Percentiles rank a stretch among this genome's conserved stretches.
These are phyloP conservation scores for Hipparchia sbordonii DNA, from an alignment of 2,888 invertebrate species.

Conservation along the genomic window DNA sequence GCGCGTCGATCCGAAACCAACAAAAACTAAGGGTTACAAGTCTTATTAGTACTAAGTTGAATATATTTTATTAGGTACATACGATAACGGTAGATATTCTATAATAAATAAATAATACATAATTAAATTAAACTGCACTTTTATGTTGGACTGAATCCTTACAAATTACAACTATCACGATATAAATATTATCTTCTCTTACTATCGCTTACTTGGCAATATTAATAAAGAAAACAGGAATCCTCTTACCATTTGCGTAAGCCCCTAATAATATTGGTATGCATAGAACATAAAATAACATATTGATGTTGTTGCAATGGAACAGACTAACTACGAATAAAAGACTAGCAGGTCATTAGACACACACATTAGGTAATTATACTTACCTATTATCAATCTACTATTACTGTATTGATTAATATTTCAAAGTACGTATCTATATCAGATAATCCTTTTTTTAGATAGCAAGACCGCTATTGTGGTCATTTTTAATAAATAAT, in stretches of 20 bases:
- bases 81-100: no score
- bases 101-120: no score
- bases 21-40: no score
- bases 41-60: no score
- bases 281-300: constrained; percentile 2
- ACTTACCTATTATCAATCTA: neutral
- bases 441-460: no score
- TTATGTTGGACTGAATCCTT: no score
- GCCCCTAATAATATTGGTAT: neutral
- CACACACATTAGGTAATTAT: neutral
- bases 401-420: neutral
- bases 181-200: neutral
- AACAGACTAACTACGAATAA: constrained; percentile 6
- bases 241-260: constrained; percentile 11
- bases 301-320: neutral
- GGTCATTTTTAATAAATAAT: no score
- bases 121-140: no score
- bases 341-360: neutral
- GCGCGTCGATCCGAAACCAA: no score
- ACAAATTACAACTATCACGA: no score
- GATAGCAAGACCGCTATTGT: no score
- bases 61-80: no score
- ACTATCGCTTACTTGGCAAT: neutral
- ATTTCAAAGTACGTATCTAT: neutral
- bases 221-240: neutral